These are phyloP conservation scores for Patella caerulea DNA, from an alignment of 2,888 invertebrate species.

Conservation along the genomic window DNA sequence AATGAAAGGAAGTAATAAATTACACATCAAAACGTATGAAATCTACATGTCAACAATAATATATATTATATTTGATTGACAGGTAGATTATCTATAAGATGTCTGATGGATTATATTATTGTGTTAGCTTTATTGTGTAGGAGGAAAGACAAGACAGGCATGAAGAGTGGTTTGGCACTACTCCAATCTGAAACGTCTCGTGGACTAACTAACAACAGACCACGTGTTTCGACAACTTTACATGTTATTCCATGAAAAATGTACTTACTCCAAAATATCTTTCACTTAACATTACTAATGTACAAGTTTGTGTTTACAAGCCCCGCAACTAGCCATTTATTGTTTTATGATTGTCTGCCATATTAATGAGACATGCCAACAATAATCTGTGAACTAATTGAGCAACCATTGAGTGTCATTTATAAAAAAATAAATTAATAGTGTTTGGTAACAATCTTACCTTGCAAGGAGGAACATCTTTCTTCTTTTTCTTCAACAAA, in stretches of 20 bases:
- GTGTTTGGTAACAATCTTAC: slow-evolving; percentile 14
- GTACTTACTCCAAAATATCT: too few species aligned
- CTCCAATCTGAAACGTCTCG: neutral
- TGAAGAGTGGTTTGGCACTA: slow-evolving; percentile 8
- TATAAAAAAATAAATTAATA: neutral
- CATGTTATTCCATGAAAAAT: too few species aligned
- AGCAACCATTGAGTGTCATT: neutral
- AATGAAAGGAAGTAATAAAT: too few species aligned
- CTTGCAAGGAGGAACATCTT: slow-evolving; percentile 17
- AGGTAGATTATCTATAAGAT: neutral
- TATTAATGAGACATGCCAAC: too few species aligned
- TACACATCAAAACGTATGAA: too few species aligned
- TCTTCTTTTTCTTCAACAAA: slow-evolving; percentile 15
- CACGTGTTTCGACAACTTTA: neutral
- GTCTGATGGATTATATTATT: neutral
- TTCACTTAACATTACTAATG: too few species aligned
- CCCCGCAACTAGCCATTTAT: too few species aligned
- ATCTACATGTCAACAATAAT: too few species aligned
- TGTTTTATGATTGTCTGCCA: too few species aligned
- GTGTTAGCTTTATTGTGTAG: neutral
- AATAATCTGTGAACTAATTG: too few species aligned
- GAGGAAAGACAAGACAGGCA: neutral
- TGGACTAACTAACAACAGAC: neutral
- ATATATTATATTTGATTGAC: neutral
- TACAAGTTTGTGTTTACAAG: too few species aligned